Conservation (phyloP, 2,113 vertebrate species). For the Ranitomeya variabilis region DNA sequence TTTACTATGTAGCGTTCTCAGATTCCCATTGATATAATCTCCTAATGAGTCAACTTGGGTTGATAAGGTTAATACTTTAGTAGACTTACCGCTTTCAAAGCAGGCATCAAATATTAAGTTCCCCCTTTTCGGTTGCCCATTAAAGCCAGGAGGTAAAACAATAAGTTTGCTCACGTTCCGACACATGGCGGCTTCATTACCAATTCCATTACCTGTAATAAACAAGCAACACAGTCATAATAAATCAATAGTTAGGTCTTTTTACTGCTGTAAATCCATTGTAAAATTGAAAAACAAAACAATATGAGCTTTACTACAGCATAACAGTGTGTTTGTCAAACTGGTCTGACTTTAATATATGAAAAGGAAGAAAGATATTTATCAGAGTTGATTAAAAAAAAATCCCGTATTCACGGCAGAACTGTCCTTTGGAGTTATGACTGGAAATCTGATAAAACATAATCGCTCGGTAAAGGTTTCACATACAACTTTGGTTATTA, state of each 20-base stretch:
- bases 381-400: not conserved
- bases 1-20: no score
- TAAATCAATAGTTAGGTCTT: not conserved
- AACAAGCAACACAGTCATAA: constrained; percentile 17
- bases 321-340: not conserved
- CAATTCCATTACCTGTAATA: constrained; percentile 78
- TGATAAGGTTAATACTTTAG: not conserved
- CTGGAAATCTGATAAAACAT: not conserved
- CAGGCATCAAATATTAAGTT: constrained; percentile 95
- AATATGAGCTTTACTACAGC: constrained; percentile 3
- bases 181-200: constrained; percentile 86
- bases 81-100: constrained; percentile 94
- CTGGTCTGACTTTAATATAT: not conserved
- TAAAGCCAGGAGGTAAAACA: constrained; percentile 82
- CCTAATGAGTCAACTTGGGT: not conserved
- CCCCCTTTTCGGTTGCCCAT: constrained; percentile 84
- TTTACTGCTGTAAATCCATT: not conserved
- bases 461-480: not conserved
- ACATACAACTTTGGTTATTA: not conserved
- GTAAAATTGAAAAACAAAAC: constrained; percentile 1
- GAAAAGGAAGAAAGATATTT: not conserved
- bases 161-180: constrained; percentile 90
- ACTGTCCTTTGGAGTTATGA: not conserved
- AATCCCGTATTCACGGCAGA: not conserved
- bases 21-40: not conserved